Evolutionary conservation across 2,797 vertebrate genomes (phyloP), one percentile per base, ranked within the genome.

Genomic region (Pseudochromis fuscus): DNA sequence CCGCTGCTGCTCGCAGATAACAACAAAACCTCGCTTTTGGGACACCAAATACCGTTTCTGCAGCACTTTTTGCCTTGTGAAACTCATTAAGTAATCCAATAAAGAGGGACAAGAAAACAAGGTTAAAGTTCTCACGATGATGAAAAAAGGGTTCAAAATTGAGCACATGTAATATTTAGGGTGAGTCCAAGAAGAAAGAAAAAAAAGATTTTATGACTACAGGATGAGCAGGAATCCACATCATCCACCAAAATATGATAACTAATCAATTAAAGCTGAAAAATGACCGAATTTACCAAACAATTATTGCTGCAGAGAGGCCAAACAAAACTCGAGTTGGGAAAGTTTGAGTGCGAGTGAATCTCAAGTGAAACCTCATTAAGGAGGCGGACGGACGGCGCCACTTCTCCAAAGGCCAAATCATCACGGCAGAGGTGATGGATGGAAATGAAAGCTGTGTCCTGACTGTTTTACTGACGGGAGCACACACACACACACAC

Each of bases 21-120:
- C 75, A 68, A 66, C 80, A 69, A 42, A 49, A 16, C 48, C 63
- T 67, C 23, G 40, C 85, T 86, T 91, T 90, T 85, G 84, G 86
- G 90, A 89, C 72, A 65, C 13, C 6, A 66, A 87, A 82, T 50
- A 33, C 40, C 40, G 23, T 81, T 86, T 91, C 61, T 72, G 63
- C 63, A 58, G 74, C 31, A 21, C 50, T 84, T 82, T 79, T 58
- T 18, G 18, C 38, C n/a, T 46, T 57, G 46, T 4, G 57, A 86
- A 87, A 85, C 68, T 84, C 80, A 61, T 90, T 89, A 88, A 73
- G 73, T 79, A 70, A 82, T 72, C 67, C 53, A 76, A 83, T 86
- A 78, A 67, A 33, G 42, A 27, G 48, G 7, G 51, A 3, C 7
- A 58, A 67, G 63, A 19, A 79, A 87, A 86, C 57, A 31, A 75